phyloP scores from a whole-genome alignment of 2,888 invertebrate species.

The Hanleya hanleyi region DNA sequence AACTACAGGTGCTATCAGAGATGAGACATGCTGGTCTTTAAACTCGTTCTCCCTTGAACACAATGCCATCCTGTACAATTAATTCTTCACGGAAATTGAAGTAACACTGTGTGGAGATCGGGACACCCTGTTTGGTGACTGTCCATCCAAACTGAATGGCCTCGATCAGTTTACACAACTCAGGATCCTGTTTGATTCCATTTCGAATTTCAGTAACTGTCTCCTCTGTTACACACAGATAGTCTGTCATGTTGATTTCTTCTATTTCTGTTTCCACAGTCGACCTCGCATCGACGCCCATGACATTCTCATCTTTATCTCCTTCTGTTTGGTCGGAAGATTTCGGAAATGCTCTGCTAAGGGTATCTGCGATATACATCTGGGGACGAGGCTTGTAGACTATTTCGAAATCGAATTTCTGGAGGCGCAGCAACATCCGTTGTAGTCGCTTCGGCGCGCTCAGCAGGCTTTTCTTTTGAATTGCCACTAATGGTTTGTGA shows the following conservation, averaged over 20 bases:
- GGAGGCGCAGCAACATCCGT: slow-evolving; percentile 24
- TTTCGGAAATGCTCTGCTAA: slow-evolving; percentile 19
- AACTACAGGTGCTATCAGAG: slow-evolving; percentile 1
- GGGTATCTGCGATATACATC: slow-evolving; percentile 11
- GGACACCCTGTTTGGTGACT: background rate
- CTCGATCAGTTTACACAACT: slow-evolving; percentile 5
- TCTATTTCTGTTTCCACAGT: background rate
- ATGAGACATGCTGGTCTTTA: slow-evolving; percentile 9
- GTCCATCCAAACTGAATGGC: slow-evolving; percentile 22
- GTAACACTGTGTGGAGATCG: background rate
- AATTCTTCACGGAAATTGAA: slow-evolving; percentile 8
- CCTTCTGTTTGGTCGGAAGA: background rate
- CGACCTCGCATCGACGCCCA: background rate
- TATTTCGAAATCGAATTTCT: slow-evolving; percentile 24
- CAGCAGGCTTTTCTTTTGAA: slow-evolving; percentile 22
- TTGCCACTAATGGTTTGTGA: slow-evolving; percentile 33
- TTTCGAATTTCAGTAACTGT: background rate
- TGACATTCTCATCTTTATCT: background rate
- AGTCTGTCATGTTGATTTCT: slow-evolving; percentile 12
- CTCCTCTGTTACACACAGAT: background rate
- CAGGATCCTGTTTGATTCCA: slow-evolving; percentile 10
- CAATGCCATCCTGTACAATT: slow-evolving; percentile 10
- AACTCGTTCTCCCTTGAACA: slow-evolving; percentile 17
- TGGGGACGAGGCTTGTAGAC: slow-evolving; percentile 4
- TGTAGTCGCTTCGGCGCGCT: slow-evolving; percentile 13